Base-by-base conservation (phyloP, 2,113 vertebrate genomes). In the Haplochromis burtoni region DNA sequence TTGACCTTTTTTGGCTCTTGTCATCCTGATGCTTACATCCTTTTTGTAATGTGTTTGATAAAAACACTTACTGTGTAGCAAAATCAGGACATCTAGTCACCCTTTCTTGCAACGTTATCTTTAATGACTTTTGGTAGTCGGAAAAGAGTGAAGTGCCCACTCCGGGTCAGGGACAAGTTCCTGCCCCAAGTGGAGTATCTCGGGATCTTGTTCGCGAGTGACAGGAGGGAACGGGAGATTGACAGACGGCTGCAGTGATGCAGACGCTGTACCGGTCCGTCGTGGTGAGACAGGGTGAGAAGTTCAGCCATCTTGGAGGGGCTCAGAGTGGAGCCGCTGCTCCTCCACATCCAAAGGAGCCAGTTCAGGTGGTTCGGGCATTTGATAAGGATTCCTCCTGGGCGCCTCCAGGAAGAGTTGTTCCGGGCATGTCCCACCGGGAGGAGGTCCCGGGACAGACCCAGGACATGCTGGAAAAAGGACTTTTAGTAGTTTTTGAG, bases 371-470 rank as follows among this genome's bases (percentile, higher is more conserved):
- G 0, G 57, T 61, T 33, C 0, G 1, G 9, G 16, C 16, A 61
- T 33, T 29, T 61, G 29, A 33, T 2, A 7, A 33, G 57, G 0
- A 19, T 61, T 19, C 16, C 2, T 61, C 9, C 16, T 61, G 29
- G 57, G 9, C 1, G 0, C 8, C 57, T 61, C 57, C 57, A 31
- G 57, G 14, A 59, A 59, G 29, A 33, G 29, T 0, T 61, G 57
- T 61, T 10, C 57, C 0, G 1, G 0, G 57, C 57, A 11, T 19
- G 9, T 61, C 59, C 16, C 5, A 63, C 5, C 0, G 2, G 5
- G 29, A 63, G 59, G 29, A 11, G 16, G 16, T 33, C 29, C 29
- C 4, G 0, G 0, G 59, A 33, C 59, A 63, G 59, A 33, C 29
- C 29, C 16, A 19, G 2, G 16, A 61, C 29, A 61, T 10, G 57